These are phyloP conservation scores for Notolepis coatsorum DNA, from an alignment of 2,797 vertebrate species.

Conservation along the genomic window DNA sequence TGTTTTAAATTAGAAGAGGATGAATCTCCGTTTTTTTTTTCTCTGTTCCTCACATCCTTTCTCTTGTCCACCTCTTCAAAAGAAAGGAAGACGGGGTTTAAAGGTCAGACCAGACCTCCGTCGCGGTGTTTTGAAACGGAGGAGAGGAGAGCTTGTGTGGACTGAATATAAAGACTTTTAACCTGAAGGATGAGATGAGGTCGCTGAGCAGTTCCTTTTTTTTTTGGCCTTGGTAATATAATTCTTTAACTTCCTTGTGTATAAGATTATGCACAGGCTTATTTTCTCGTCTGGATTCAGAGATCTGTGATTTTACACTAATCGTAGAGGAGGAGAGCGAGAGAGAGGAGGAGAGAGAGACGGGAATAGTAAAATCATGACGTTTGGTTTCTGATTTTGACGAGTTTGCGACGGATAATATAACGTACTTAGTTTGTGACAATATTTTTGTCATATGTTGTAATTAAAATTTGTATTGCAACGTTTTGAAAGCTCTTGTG, in stretches of 20 bases:
- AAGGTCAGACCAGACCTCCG: too few species aligned
- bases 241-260: conserved; percentile 54
- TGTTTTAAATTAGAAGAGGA: neutral
- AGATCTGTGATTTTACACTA: too few species aligned
- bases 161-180: neutral
- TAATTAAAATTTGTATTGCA: conserved; percentile 71
- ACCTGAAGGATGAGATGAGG: neutral
- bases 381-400: neutral
- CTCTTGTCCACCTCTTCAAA: too few species aligned
- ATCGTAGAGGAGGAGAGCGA: too few species aligned
- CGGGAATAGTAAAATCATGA: neutral
- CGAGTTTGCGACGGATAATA: conserved; percentile 33
- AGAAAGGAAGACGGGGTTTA: too few species aligned
- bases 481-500: conserved; percentile 47
- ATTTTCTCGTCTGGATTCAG: conserved; percentile 44
- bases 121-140: conserved; percentile 30
- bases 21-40: conserved; percentile 7
- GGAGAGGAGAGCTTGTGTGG: neutral
- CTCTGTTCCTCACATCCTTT: neutral
- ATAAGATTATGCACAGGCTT: conserved; percentile 49
- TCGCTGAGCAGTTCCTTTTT: neutral
- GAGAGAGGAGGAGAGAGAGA: too few species aligned
- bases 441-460: conserved; percentile 66
- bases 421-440: conserved; percentile 40
- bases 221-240: conserved; percentile 47